Percentiles rank a stretch among this genome's conserved stretches.
Evolutionary conservation across 1,140 invertebrate species (phyloP).

Genomic region (Centruroides vittatus): DNA sequence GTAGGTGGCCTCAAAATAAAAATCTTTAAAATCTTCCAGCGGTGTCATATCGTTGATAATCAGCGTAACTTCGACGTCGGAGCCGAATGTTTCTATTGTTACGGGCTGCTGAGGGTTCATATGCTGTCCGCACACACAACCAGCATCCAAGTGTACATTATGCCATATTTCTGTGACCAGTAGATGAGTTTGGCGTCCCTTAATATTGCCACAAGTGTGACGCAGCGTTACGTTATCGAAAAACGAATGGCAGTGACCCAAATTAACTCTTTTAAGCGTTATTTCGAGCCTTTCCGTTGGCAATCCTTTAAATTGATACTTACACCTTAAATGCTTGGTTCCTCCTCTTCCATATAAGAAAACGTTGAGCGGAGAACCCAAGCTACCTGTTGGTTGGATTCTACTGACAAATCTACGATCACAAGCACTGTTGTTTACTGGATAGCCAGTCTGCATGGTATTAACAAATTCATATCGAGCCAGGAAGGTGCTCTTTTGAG

Average conservation of each 20-base stretch:
- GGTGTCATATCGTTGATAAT: constrained; percentile 65
- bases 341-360: constrained; percentile 17
- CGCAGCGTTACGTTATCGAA: constrained; percentile 9
- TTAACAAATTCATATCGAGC: constrained; percentile 19
- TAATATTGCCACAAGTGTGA: constrained; percentile 4
- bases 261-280: constrained; percentile 2
- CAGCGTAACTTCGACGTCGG: constrained; percentile 63
- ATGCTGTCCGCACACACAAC: constrained; percentile 51
- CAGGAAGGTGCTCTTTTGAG: constrained; percentile 8
- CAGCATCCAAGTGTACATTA: constrained; percentile 35
- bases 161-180: constrained; percentile 15
- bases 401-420: constrained; percentile 14
- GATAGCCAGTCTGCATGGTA: constrained; percentile 15
- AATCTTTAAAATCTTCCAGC: constrained; percentile 61
- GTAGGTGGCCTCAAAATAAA: constrained; percentile 64
- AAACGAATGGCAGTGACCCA: constrained; percentile 8
- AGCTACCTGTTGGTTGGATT: background rate
- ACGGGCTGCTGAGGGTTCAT: constrained; percentile 35
- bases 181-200: constrained; percentile 4
- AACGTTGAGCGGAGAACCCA: constrained; percentile 14
- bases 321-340: constrained; percentile 10
- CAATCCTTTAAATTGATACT: constrained; percentile 9
- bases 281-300: constrained; percentile 5
- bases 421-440: constrained; percentile 15
- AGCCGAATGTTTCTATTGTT: constrained; percentile 56